Base-by-base conservation (phyloP, 2,888 invertebrate genomes). In the Orchesella flavescens region DNA sequence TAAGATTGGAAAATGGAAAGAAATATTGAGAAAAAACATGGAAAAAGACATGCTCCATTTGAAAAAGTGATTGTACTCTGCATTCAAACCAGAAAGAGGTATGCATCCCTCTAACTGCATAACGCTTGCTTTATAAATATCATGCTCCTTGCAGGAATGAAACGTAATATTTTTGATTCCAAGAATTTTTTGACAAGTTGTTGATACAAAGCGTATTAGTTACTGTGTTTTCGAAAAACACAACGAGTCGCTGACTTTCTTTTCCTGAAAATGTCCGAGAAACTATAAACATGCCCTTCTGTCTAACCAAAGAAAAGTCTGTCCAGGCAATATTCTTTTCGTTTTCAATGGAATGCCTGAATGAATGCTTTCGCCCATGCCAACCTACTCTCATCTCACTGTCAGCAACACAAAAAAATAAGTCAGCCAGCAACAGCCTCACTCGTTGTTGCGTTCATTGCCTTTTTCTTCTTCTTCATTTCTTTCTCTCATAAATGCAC, bases 351-450 rank as follows among this genome's bases (percentile, higher is more conserved):
- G 34, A 34, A 34, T 34, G 34, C 34, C 34, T 34, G 34, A 34
- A 34, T 34, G 34, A 34, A 34, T 34, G 34, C 34, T 7, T 34
- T 34, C 34, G n/a, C n/a, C 7, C 34, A 34, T 2, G 2, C 34
- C 34, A 4, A 34, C 34, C 34, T 34, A 34, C 34, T 34, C 34
- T 34, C 34, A 34, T 34, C 53, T n/a, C 15, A 53, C 53, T 53
- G 53, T 53, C 53, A 53, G 53, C 53, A 53, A n/a, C 13, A 53
- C 13, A n/a, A 53, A 53, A 53, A 53, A 53, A 53, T 13, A 53
- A 53, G 53, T n/a, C 15, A 61, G 61, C 23, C 61, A 61, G 66
- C 66, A 66, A 66, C 66, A 66, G 66, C 21, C 17, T 59, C 59
- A 3, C 59, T n/a, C 19, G 23, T 66, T 66, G 66, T 46, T 44